A percentile compares a stretch with the other conserved stretches of the same genome.
Conservation (phyloP, 1,140 invertebrate genomes). For the Pteromalus puparum region DNA sequence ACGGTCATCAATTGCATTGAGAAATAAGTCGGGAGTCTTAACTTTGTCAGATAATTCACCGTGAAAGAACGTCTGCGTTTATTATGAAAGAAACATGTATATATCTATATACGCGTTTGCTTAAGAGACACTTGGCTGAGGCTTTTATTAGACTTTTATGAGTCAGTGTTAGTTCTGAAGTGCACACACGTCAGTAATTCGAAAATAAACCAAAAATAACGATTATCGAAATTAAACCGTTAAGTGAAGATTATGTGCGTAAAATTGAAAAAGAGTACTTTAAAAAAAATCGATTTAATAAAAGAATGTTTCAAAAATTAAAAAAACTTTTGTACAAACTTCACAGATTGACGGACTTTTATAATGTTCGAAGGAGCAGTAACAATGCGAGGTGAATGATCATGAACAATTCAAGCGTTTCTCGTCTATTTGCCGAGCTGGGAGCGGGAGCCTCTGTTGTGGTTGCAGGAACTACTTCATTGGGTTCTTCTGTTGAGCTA, state of each 20-base stretch:
- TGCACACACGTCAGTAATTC: background rate
- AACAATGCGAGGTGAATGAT: constrained; percentile 27
- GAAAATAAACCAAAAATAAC: background rate
- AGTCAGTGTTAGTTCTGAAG: background rate
- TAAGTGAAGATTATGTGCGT: background rate
- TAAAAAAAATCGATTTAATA: constrained; percentile 36
- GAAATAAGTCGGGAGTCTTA: too few relatives aligned
- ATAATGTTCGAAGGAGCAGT: constrained; percentile 21
- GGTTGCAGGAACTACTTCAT: background rate
- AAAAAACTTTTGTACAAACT: constrained; percentile 30
- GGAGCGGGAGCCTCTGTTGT: background rate
- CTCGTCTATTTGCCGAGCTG: constrained; percentile 1
- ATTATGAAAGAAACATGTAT: background rate
- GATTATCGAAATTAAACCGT: background rate
- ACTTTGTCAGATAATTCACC: too few relatives aligned
- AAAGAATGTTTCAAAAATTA: constrained; percentile 7
- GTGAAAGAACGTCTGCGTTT: background rate
- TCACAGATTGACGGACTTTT: constrained; percentile 14
- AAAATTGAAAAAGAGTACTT: background rate
- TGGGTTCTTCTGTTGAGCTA: constrained; percentile 55
- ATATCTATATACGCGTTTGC: background rate
- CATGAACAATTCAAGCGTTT: constrained; percentile 32
- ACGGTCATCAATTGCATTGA: too few relatives aligned
- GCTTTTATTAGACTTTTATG: constrained; percentile 19
- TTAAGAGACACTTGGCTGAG: background rate